A percentile compares a stretch with the other conserved stretches of the same genome.
Conservation (phyloP, 2,113 vertebrate species). For the Mastomys natalensis region DNA sequence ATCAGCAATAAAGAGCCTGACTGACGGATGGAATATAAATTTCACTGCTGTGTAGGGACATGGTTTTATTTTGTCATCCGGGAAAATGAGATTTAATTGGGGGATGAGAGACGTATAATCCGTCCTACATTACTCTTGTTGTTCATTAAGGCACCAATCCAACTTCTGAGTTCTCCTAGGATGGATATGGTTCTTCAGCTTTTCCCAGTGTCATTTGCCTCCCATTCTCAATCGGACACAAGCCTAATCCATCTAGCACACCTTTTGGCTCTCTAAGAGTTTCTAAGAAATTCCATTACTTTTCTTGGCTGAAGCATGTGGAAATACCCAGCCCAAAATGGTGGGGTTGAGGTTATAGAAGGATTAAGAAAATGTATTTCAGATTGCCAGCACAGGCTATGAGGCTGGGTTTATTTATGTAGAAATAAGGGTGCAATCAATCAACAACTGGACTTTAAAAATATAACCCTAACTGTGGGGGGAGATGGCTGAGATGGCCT, state of each 20-base stretch:
- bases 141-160: slow-evolving; percentile 17
- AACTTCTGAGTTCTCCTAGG: slow-evolving; percentile 41
- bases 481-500: not conserved
- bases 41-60: slow-evolving; percentile 60
- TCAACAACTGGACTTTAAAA: slow-evolving; percentile 4
- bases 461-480: not conserved
- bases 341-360: not conserved
- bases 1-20: slow-evolving; percentile 63
- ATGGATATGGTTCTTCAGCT: slow-evolving; percentile 15
- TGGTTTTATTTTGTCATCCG: slow-evolving; percentile 65
- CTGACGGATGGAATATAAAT: slow-evolving; percentile 67
- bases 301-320: slow-evolving; percentile 56
- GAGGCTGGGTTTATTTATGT: not conserved
- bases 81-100: slow-evolving; percentile 73
- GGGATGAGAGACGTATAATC: slow-evolving; percentile 50
- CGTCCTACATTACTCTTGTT: slow-evolving; percentile 25
- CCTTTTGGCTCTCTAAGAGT: slow-evolving; percentile 57
- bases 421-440: not conserved
- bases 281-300: slow-evolving; percentile 48
- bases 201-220: slow-evolving; percentile 64
- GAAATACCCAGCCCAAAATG: not conserved
- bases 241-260: slow-evolving; percentile 59
- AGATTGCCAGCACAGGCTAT: not conserved
- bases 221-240: not conserved
- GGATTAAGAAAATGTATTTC: slow-evolving; percentile 53